These are phyloP conservation scores for Dynastes maya DNA, from an alignment of 2,888 invertebrate species.

Conservation along the genomic window DNA sequence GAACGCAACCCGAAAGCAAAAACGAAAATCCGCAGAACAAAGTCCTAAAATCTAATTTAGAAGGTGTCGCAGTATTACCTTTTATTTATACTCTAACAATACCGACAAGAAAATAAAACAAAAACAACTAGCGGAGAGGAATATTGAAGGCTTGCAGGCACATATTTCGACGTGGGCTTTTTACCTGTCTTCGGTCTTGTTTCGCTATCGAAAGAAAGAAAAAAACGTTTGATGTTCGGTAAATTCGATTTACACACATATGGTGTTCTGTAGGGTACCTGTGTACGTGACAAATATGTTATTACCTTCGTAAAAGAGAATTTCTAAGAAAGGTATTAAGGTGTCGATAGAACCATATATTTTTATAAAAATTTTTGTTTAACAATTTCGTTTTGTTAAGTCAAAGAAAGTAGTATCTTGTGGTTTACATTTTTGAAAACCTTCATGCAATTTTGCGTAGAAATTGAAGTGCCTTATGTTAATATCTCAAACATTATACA, in stretches of 20 bases:
- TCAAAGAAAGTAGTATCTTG: too few species aligned
- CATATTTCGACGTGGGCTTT: slow-evolving; percentile 24
- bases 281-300: too few species aligned
- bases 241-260: neutral
- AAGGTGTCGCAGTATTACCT: slow-evolving; percentile 45
- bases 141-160: slow-evolving; percentile 21
- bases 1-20: neutral
- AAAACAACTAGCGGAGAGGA: slow-evolving; percentile 19
- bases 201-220: neutral
- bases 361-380: too few species aligned
- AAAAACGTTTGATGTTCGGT: neutral
- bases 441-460: too few species aligned
- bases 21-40: slow-evolving; percentile 38
- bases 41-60: slow-evolving; percentile 49
- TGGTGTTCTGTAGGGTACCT: too few species aligned
- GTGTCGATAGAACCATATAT: too few species aligned
- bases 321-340: too few species aligned
- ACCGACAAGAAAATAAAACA: slow-evolving; percentile 18
- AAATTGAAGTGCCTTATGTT: too few species aligned
- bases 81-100: slow-evolving; percentile 47
- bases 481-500: too few species aligned
- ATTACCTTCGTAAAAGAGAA: too few species aligned
- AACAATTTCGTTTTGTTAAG: too few species aligned
- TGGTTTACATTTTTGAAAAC: too few species aligned
- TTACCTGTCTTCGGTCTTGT: slow-evolving; percentile 10